These are phyloP conservation scores for Zaprionus kolodkinae DNA, from an alignment of 1,140 invertebrate genomes.

Conservation along the genomic window DNA sequence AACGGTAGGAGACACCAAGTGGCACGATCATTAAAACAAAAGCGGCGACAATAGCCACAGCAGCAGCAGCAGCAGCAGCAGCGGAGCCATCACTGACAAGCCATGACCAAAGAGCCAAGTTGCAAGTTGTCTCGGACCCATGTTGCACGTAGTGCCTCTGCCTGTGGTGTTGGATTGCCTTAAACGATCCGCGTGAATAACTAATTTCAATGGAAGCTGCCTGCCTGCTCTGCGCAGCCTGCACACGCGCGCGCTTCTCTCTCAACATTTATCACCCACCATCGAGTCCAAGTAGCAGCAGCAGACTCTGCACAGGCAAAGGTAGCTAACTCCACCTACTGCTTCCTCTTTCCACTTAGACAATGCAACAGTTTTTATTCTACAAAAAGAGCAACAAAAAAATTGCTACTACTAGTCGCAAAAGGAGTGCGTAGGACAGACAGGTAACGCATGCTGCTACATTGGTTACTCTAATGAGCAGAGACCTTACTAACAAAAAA, in stretches of 20 bases:
- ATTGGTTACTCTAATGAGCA: conserved; percentile 41
- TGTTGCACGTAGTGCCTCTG: conserved; percentile 44
- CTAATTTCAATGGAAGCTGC: conserved; percentile 81
- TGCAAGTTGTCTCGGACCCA: conserved; percentile 28
- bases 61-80: conserved; percentile 39
- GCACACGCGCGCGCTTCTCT: conserved; percentile 54
- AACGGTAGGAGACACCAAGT: conserved; percentile 35
- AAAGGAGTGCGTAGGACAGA: conserved; percentile 56
- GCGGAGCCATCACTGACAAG: conserved; percentile 71
- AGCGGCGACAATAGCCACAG: conserved; percentile 63
- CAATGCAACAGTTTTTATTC: conserved; percentile 54
- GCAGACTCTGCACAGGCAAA: conserved; percentile 19
- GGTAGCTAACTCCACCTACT: conserved; percentile 3
- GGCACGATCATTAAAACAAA: conserved; percentile 82
- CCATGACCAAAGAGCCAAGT: conserved; percentile 70
- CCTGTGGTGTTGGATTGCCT: conserved; percentile 79
- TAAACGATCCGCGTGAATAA: conserved; percentile 83
- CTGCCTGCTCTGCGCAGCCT: conserved; percentile 24
- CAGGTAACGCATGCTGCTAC: conserved; percentile 37
- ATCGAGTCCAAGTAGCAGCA: conserved; percentile 52
- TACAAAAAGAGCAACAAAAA: conserved; percentile 20
- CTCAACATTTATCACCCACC: conserved; percentile 81
- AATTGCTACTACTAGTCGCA: conserved; percentile 19
- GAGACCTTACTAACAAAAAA: background rate
- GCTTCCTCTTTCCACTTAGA: background rate